Evolutionary conservation across 2,888 invertebrate species (phyloP).

Genomic region (Lithophane leautieri): DNA sequence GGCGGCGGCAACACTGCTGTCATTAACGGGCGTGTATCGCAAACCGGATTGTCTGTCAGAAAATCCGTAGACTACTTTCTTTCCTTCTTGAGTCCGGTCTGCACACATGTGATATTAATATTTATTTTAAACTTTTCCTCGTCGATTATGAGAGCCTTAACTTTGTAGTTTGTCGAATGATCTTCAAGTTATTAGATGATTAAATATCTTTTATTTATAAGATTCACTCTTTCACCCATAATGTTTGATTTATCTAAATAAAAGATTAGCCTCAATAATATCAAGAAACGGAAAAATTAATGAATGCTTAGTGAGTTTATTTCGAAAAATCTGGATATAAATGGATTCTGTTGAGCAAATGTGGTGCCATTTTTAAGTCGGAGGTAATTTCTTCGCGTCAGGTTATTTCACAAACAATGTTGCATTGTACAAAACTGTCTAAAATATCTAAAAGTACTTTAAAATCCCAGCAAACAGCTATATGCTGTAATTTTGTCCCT

Average conservation of each 20-base stretch:
- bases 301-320: not conserved
- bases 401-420: constrained; percentile 11
- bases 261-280: not conserved
- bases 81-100: constrained; percentile 54
- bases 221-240: not conserved
- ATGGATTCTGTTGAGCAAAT: not conserved
- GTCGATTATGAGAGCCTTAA: not conserved
- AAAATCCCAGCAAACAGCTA: not conserved
- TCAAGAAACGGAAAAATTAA: not conserved
- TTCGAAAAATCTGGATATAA: not conserved
- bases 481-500: not conserved
- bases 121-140: constrained; percentile 49
- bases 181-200: not conserved
- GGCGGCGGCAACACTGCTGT: constrained; percentile 6
- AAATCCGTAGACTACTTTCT: constrained; percentile 63
- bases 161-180: not conserved
- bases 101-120: constrained; percentile 45
- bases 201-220: not conserved
- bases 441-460: not conserved
- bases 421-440: constrained; percentile 1
- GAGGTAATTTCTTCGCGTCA: not conserved
- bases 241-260: not conserved
- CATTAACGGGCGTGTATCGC: constrained; percentile 44
- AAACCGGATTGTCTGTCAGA: constrained; percentile 61
- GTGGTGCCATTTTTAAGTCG: not conserved